Conservation (phyloP, 2,888 invertebrate species). For the Callimorpha dominula region DNA sequence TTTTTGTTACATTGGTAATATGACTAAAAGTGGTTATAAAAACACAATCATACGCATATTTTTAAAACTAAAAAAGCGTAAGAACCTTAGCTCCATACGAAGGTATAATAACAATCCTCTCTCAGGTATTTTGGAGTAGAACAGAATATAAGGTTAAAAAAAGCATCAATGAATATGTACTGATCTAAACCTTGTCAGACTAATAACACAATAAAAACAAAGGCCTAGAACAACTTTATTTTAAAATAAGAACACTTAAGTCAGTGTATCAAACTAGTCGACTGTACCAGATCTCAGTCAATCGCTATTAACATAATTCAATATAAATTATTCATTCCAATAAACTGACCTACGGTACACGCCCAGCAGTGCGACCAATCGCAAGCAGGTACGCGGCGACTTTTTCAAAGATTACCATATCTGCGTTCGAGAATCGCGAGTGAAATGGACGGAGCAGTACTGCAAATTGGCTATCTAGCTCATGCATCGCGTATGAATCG, state of each 20-base stretch:
- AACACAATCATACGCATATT: too few relatives aligned
- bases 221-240: slow-evolving; percentile 33
- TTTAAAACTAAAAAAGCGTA: background rate
- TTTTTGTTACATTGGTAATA: too few relatives aligned
- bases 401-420: slow-evolving; percentile 80
- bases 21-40: too few relatives aligned
- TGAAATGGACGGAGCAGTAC: slow-evolving; percentile 54
- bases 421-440: slow-evolving; percentile 69
- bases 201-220: slow-evolving; percentile 28
- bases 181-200: slow-evolving; percentile 14
- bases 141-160: background rate
- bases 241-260: slow-evolving; percentile 24
- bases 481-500: slow-evolving; percentile 77
- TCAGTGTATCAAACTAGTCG: slow-evolving; percentile 33
- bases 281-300: slow-evolving; percentile 48
- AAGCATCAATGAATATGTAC: slow-evolving; percentile 2
- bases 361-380: slow-evolving; percentile 52
- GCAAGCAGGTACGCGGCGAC: slow-evolving; percentile 53
- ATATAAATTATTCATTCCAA: slow-evolving; percentile 65
- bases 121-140: background rate
- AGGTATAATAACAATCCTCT: background rate
- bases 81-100: fast-evolving
- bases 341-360: slow-evolving; percentile 64
- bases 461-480: slow-evolving; percentile 78
- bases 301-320: slow-evolving; percentile 64